Base-by-base conservation (phyloP, 2,797 vertebrate species). In the Semaprochilodus insignis region DNA sequence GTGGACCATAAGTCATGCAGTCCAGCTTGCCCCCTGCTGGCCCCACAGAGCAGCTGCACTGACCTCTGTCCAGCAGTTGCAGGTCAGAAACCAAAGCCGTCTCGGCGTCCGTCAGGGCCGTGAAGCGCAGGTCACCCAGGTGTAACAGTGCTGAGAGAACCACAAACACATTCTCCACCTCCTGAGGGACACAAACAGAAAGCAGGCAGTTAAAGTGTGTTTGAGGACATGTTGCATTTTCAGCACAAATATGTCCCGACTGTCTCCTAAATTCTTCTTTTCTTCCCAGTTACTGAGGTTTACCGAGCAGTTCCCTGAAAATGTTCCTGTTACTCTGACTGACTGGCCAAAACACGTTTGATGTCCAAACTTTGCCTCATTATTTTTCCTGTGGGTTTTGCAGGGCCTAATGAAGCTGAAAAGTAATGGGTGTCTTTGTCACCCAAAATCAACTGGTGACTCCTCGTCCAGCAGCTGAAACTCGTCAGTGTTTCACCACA, bases 1-100 rank as follows among this genome's bases (percentile, higher is more conserved):
- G 44, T 69, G 21, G 14, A 27, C 15, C 6, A 4, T 54, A 19
- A 23, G 62, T 65, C 16, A 34, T 23, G 57, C 16, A 72, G 76
- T 67, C 59, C 52, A 81, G 82, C 72, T 63, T 80, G 81, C 88
- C 85, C 80, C 81, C 69, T 59, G 67, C 77, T 80, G 88, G 81
- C 84, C 76, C 25, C 16, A 15, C 1, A 57, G 66, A 73, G 75
- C 83, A 23, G 4, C 76, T 57, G 88, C 62, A 66, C 97, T 95
- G 90, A 99, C 98, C 97, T 97, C 94, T 95, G 55, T 99, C 97
- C 88, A 99, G 94, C 16, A 96, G 95, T 94, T 96, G 97, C 89
- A 96, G 93, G 93, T 99, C 96, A 34, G 97, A 96, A 66, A 97
- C 95, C 0, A 94, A 92, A 7, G 97, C 96, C 6, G 95, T 92